Conservation (phyloP, 2,113 vertebrate species). For the Otus sunia region DNA sequence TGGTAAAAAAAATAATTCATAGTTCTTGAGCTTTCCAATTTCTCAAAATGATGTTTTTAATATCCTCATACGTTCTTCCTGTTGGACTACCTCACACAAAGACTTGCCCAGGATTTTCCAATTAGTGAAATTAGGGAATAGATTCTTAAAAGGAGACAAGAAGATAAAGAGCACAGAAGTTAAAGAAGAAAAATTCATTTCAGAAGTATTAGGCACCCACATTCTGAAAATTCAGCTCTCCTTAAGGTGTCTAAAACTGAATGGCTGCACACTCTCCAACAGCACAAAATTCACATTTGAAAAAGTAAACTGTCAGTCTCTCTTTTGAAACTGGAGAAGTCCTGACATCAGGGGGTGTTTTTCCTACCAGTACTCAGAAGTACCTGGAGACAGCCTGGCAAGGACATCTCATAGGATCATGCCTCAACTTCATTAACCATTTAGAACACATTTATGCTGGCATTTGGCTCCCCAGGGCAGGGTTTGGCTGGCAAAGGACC, state of each 20-base stretch:
- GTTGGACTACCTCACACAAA: not conserved
- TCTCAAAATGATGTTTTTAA: not conserved
- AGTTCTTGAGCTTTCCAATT: not conserved
- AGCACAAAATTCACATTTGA: not conserved
- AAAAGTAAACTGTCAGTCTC: not conserved
- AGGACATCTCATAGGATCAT: not conserved
- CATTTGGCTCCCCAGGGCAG: not conserved
- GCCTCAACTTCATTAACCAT: not conserved
- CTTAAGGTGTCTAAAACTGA: not conserved
- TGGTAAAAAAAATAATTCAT: not conserved
- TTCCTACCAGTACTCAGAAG: not conserved
- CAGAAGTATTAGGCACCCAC: not conserved
- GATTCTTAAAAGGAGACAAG: not conserved
- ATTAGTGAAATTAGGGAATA: not conserved
- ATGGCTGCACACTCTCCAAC: not conserved
- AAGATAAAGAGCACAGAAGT: not conserved
- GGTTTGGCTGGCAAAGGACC: not conserved
- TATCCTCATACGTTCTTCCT: not conserved
- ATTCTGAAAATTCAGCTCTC: not conserved
- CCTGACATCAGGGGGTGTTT: not conserved
- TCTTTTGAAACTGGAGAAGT: not conserved
- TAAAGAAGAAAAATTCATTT: not conserved
- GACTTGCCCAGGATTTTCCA: not conserved
- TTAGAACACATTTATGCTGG: not conserved
- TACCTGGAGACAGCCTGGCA: not conserved